These are phyloP conservation scores for Allacma fusca DNA, from an alignment of 2,888 invertebrate genomes.

Conservation along the genomic window DNA sequence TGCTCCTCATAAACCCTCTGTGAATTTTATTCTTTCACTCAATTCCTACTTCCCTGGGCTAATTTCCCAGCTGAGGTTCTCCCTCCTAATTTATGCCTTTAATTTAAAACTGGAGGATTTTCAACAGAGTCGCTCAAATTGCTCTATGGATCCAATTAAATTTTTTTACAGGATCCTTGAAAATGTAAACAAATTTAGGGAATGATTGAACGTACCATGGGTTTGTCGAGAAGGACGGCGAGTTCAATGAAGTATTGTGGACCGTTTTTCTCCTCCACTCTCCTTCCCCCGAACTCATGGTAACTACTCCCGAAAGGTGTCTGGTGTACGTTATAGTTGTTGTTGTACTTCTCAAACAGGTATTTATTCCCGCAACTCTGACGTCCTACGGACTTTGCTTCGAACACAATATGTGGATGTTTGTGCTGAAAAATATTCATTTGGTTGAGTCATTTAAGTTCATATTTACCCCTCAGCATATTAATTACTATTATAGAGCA, in stretches of 20 bases:
- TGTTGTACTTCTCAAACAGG: conserved; percentile 24
- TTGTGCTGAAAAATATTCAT: conserved; percentile 73
- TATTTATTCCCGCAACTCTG: conserved; percentile 85
- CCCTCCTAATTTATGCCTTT: too few relatives aligned
- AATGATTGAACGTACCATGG: conserved; percentile 74
- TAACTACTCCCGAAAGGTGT: conserved; percentile 52
- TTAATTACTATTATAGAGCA: too few relatives aligned
- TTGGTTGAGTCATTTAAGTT: conserved; percentile 19
- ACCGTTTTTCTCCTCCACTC: conserved; percentile 68
- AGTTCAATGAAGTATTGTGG: conserved; percentile 92
- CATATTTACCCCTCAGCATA: background rate
- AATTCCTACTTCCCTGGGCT: too few relatives aligned
- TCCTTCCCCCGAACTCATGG: conserved; percentile 59
- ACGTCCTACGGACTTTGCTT: conserved; percentile 87
- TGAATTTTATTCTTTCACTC: too few relatives aligned
- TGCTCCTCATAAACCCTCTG: too few relatives aligned
- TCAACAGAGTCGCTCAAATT: too few relatives aligned
- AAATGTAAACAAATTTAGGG: background rate
- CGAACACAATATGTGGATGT: conserved; percentile 97
- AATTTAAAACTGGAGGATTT: too few relatives aligned
- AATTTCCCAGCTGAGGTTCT: too few relatives aligned
- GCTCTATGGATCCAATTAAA: too few relatives aligned
- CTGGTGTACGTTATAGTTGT: conserved; percentile 39
- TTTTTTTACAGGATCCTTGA: too few relatives aligned
- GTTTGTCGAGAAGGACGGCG: conserved; percentile 93